Base-by-base conservation (phyloP, 30 jellyfish, hydroid and myxozoan species). In the Aurelia aurita complex sp. Pacific region DNA sequence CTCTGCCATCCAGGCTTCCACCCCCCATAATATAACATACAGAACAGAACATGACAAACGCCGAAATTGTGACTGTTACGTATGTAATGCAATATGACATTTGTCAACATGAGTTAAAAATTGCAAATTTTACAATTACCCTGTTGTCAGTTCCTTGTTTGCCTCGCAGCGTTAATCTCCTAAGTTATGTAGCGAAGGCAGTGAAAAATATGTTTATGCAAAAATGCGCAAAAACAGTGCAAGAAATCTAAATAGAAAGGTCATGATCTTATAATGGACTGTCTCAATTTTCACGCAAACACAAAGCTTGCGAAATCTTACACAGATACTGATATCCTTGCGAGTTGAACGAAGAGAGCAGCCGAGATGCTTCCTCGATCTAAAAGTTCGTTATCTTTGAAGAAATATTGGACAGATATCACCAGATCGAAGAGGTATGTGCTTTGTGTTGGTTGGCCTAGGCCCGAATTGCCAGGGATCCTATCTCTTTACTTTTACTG, bases 351-450 rank as follows among this genome's bases (percentile, higher is more conserved):
- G 62, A 38, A 7, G 40, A 60, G 53, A 38, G 54, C 34, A 50
- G 66, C 40, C 29, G 23, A 32, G 19, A 80, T 80, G 84, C 52
- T 81, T 43, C 77, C 83, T 32, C 73, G 81, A 69, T 81, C 91
- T 34, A 70, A 69, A 42, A 81, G 91, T 42, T 19, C 64, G 17
- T 32, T 68, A 64, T 69, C 71, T 71, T 18, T 81, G 78, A 81
- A 57, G 77, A 81, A 71, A 69, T 62, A 69, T 55, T 68, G 84
- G 40, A 40, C 74, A 35, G 77, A 68, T 34, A 19, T 69, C 15
- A 73, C 55, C 33, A 50, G 83, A 23, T 81, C 91, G 17, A 68
- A 81, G 62, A 81, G 91, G 91, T 81, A 19, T 2, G 91, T 69
- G 64, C 15, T 52, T 10, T 40, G 38, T 16, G 64, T 34, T 23